A percentile compares a stretch with the other conserved stretches of the same genome.
phyloP scores from a whole-genome alignment of 2,797 vertebrate species.

The Sebastes minor region DNA sequence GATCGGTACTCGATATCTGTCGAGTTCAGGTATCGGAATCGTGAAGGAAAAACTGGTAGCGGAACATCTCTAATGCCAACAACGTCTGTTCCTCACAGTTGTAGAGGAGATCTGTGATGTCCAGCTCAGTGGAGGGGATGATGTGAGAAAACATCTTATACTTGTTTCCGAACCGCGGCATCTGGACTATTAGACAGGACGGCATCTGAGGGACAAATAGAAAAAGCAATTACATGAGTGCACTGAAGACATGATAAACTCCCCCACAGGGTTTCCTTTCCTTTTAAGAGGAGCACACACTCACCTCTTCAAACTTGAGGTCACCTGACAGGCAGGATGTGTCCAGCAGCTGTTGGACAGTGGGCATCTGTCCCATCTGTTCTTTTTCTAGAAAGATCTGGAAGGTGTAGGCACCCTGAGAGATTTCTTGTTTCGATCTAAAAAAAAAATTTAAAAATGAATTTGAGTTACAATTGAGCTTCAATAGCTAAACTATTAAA shows the following conservation, averaged over 20 bases:
- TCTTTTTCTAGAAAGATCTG: conserved; percentile 86
- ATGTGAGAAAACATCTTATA: conserved; percentile 88
- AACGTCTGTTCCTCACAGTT: conserved; percentile 73
- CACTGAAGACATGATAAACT: background rate
- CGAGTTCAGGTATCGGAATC: no score
- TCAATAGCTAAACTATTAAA: no score
- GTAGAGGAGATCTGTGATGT: conserved; percentile 84
- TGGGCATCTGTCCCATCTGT: conserved; percentile 75
- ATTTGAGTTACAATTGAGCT: background rate
- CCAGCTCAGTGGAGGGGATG: conserved; percentile 84
- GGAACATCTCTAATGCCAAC: no score
- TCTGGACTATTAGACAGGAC: conserved; percentile 85
- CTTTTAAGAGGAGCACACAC: background rate
- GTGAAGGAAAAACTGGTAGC: no score
- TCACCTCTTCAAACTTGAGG: conserved; percentile 85
- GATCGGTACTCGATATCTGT: no score
- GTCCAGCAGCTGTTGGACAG: conserved; percentile 85
- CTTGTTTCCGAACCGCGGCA: conserved; percentile 87
- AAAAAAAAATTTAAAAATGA: background rate
- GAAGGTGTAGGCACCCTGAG: conserved; percentile 82
- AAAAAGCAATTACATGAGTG: background rate
- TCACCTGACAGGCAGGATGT: conserved; percentile 81
- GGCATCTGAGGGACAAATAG: conserved; percentile 72
- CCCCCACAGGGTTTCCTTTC: background rate
- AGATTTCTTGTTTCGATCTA: conserved; percentile 73